Percentiles rank a stretch among this genome's conserved stretches.
Conservation (phyloP, 2,113 vertebrate genomes). For the Papio anubis region DNA sequence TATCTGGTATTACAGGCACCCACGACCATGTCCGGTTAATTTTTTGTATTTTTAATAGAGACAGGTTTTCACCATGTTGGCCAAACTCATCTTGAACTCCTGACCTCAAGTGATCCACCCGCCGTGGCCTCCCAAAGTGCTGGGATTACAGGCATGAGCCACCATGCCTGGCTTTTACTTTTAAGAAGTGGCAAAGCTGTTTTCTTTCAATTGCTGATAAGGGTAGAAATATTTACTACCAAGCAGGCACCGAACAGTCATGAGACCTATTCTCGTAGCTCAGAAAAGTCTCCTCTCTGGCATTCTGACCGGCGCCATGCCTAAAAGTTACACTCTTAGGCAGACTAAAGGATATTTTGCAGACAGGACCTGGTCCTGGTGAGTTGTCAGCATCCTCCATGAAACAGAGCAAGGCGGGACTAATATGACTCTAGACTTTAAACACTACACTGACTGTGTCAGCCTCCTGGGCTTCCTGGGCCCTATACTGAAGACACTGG, state of each 20-base stretch:
- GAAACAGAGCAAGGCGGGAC: not conserved
- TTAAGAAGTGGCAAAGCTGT: not conserved
- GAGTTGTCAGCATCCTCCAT: too few relatives aligned
- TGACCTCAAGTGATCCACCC: too few relatives aligned
- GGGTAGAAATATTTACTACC: not conserved
- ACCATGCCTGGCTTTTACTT: not conserved
- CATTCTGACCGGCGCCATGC: not conserved
- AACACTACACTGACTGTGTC: not conserved
- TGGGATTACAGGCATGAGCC: too few relatives aligned
- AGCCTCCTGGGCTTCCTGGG: not conserved
- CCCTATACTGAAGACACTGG: not conserved
- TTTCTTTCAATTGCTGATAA: not conserved
- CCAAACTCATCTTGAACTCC: too few relatives aligned
- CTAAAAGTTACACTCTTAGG: not conserved
- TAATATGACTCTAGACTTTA: not conserved
- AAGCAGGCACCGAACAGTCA: not conserved
- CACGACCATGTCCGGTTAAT: too few relatives aligned
- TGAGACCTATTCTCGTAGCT: not conserved
- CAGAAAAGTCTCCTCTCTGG: not conserved
- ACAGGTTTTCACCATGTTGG: too few relatives aligned
- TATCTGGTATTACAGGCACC: too few relatives aligned
- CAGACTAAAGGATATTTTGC: not conserved
- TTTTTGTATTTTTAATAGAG: too few relatives aligned
- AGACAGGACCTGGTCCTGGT: not conserved
- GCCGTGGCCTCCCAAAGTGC: too few relatives aligned